Percentiles rank a stretch among this genome's conserved stretches.
Evolutionary conservation across 1,140 invertebrate genomes (phyloP).

Genomic region (Mactra quadrangularis): DNA sequence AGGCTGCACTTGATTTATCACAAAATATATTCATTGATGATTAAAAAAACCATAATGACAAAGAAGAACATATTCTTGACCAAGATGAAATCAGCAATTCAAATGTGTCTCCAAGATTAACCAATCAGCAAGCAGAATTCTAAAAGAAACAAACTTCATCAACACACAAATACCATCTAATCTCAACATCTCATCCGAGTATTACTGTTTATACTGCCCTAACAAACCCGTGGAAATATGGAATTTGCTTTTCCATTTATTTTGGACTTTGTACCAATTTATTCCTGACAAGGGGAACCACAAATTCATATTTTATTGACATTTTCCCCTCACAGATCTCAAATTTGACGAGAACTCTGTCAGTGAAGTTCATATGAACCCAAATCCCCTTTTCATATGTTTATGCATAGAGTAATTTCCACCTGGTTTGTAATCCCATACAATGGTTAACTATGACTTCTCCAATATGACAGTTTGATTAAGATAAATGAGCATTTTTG

Average conservation of each 20-base stretch:
- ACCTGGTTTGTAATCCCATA: slow-evolving; percentile 45
- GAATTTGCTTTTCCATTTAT: slow-evolving; percentile 48
- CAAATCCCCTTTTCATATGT: slow-evolving; percentile 46
- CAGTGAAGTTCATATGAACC: slow-evolving; percentile 40
- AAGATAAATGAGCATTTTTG: slow-evolving; percentile 58
- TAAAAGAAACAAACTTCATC: slow-evolving; percentile 37
- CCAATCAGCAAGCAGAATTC: slow-evolving; percentile 42
- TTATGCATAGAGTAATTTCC: slow-evolving; percentile 48
- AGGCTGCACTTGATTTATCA: too few species aligned
- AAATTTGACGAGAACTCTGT: slow-evolving; percentile 38
- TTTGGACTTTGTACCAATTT: slow-evolving; percentile 61
- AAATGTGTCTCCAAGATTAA: slow-evolving; percentile 47
- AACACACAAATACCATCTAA: slow-evolving; percentile 31
- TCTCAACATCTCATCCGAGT: slow-evolving; percentile 55
- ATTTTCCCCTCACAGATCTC: slow-evolving; percentile 34
- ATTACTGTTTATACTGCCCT: slow-evolving; percentile 28
- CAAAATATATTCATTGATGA: too few species aligned
- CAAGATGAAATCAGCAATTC: slow-evolving; percentile 36
- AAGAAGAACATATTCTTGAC: slow-evolving; percentile 1
- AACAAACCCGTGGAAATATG: slow-evolving; percentile 18
- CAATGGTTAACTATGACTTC: slow-evolving; percentile 46
- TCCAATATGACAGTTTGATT: slow-evolving; percentile 55
- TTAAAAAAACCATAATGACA: too few species aligned
- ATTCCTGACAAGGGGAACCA: slow-evolving; percentile 32
- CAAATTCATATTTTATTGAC: slow-evolving; percentile 55